Conservation (phyloP, 2,797 vertebrate species). For the Philypnodon macrostomus region DNA sequence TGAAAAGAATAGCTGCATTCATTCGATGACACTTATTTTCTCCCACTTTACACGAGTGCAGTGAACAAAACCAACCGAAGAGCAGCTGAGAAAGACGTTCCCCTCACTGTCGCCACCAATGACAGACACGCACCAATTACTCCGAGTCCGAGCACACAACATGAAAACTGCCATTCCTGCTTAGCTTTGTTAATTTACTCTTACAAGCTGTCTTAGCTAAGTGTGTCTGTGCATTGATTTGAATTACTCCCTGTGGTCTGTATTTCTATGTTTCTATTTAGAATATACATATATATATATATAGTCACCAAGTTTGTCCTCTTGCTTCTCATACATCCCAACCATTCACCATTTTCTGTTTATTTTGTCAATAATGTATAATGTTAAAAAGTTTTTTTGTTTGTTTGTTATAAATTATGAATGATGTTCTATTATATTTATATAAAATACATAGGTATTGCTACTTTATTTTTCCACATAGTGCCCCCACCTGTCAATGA, state of each 20-base stretch:
- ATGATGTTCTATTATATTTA: too few species aligned
- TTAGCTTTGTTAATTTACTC: constrained; percentile 85
- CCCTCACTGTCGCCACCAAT: constrained; percentile 85
- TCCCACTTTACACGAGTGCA: constrained; percentile 95
- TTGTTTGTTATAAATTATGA: too few species aligned
- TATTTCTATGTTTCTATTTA: neutral
- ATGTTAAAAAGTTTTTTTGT: too few species aligned
- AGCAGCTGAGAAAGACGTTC: constrained; percentile 91
- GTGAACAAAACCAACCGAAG: constrained; percentile 91
- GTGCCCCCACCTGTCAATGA: too few species aligned
- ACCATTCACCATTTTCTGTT: too few species aligned
- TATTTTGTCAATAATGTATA: too few species aligned
- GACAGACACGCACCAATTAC: constrained; percentile 95
- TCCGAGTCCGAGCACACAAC: constrained; percentile 91
- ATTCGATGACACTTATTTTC: constrained; percentile 98
- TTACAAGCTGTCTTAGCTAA: constrained; percentile 47
- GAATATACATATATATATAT: too few species aligned
- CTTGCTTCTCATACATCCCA: constrained; percentile 65
- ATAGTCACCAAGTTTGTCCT: too few species aligned
- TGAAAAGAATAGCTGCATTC: constrained; percentile 97
- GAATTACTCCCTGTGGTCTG: neutral
- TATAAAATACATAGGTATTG: too few species aligned
- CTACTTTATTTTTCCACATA: too few species aligned
- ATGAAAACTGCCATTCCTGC: constrained; percentile 82
- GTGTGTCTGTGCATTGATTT: constrained; percentile 3